Conservation (phyloP, 2,113 vertebrate species). For the Corythornis vintsioides region DNA sequence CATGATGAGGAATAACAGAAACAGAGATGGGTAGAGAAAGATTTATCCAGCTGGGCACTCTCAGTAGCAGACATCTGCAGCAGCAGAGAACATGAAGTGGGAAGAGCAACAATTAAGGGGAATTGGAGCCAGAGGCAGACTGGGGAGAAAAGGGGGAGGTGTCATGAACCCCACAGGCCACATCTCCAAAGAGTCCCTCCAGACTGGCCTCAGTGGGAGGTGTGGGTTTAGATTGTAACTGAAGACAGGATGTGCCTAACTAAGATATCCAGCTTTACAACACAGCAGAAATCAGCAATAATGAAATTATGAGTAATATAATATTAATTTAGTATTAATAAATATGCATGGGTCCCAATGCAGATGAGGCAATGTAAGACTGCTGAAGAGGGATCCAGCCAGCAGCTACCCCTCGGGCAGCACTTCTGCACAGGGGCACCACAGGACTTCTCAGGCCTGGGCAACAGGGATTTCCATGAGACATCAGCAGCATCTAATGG, state of each 20-base stretch:
- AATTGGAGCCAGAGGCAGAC: background rate
- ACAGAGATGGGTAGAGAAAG: background rate
- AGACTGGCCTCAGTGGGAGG: rapidly evolving
- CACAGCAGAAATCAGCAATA: background rate
- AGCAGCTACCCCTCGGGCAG: rapidly evolving
- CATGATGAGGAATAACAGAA: background rate
- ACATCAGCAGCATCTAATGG: background rate
- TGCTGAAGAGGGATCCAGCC: background rate
- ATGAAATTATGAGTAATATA: background rate
- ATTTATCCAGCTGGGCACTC: background rate
- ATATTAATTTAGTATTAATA: background rate
- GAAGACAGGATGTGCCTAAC: background rate
- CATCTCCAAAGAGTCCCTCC: background rate
- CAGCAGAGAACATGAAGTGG: rapidly evolving
- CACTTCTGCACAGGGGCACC: rapidly evolving
- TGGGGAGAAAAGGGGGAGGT: background rate
- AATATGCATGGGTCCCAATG: background rate
- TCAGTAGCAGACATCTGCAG: background rate
- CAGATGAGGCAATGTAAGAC: background rate
- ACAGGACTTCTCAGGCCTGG: background rate
- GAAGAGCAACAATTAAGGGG: background rate
- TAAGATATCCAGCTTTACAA: background rate
- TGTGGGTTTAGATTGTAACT: background rate
- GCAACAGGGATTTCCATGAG: background rate
- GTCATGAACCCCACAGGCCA: background rate